These are phyloP conservation scores for Euleptes europaea DNA, from an alignment of 2,113 vertebrate species.

Conservation along the genomic window DNA sequence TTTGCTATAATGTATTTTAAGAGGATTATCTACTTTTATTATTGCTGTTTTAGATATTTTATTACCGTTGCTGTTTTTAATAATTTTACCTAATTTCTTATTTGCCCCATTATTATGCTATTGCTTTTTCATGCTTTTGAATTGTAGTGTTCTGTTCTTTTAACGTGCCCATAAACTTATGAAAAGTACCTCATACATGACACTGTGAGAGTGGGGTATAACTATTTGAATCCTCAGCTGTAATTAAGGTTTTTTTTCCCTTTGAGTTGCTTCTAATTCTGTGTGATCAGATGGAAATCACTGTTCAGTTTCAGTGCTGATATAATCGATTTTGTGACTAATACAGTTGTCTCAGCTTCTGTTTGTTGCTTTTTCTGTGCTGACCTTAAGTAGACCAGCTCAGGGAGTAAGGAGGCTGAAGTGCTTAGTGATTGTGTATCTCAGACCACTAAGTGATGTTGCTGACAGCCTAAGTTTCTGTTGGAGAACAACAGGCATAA, in stretches of 20 bases:
- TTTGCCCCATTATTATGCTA: no score
- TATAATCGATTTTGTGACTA: slow-evolving; percentile 38
- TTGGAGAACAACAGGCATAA: rapidly evolving
- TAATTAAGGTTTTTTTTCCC: slow-evolving; percentile 45
- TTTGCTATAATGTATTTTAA: no score
- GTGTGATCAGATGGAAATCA: slow-evolving; percentile 28
- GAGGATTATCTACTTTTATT: no score
- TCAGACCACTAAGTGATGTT: slow-evolving; percentile 27
- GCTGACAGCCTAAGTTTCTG: slow-evolving; percentile 43
- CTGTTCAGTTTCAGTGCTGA: slow-evolving; percentile 42
- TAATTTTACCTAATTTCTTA: no score
- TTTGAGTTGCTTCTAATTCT: slow-evolving; percentile 25
- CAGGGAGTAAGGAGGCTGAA: slow-evolving; percentile 31
- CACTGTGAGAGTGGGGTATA: no score
- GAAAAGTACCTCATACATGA: no score
- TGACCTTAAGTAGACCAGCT: slow-evolving; percentile 26
- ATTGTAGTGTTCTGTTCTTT: no score
- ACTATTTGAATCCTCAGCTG: background rate
- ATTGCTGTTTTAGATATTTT: no score
- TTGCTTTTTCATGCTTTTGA: no score
- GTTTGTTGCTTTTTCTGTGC: slow-evolving; percentile 22
- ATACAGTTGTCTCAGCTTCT: background rate
- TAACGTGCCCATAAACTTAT: no score
- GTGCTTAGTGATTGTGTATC: slow-evolving; percentile 27
- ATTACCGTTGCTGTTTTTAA: no score